Conservation (phyloP, 2,113 vertebrate genomes). For the Sapayoa aenigma region DNA sequence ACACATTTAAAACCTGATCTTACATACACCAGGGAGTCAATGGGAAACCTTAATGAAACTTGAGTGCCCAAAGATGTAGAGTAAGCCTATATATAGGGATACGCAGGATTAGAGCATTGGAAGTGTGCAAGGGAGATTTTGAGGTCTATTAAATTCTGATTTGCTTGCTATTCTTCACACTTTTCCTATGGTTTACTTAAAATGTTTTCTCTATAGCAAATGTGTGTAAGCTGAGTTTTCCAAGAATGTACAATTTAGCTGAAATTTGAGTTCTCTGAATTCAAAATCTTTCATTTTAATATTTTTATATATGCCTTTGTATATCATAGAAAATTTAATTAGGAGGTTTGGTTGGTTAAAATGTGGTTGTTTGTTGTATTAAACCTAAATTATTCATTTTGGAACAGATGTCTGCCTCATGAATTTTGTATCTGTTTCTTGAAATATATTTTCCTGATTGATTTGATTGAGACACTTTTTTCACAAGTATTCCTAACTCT, state of each 20-base stretch:
- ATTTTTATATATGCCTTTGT: neutral
- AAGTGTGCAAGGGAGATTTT: neutral
- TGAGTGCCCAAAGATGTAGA: neutral
- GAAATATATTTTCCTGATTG: neutral
- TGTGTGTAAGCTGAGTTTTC: neutral
- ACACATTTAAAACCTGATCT: constrained; percentile 9
- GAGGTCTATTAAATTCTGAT: neutral
- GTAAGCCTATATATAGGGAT: neutral
- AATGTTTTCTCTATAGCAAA: neutral
- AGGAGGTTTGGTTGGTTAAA: neutral
- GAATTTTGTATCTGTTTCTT: neutral
- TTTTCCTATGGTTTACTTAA: neutral
- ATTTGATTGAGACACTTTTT: neutral
- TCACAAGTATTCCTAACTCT: neutral
- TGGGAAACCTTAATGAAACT: neutral
- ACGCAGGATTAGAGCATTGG: neutral
- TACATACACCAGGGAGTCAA: neutral
- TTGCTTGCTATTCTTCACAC: neutral
- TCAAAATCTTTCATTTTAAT: neutral
- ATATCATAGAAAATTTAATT: neutral
- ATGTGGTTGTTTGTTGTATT: neutral
- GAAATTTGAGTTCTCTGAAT: neutral
- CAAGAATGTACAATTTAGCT: neutral
- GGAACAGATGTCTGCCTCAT: neutral
- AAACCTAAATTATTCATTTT: neutral